phyloP scores from a whole-genome alignment of 23 tunicate genomes.

The Trididemnum clinides region DNA sequence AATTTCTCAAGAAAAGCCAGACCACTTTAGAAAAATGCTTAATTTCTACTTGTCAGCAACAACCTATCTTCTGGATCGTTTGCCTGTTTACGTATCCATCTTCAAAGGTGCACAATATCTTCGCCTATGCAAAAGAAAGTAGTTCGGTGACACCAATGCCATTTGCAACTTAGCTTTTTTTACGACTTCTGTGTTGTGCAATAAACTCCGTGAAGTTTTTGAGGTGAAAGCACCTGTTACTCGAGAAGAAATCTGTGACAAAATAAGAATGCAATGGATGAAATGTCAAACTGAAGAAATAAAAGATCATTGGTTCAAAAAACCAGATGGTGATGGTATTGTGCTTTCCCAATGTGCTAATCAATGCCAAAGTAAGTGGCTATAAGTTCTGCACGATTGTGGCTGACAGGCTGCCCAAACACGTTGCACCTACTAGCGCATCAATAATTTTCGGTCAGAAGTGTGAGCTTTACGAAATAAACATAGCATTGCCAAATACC shows the following conservation, averaged over 20 bases:
- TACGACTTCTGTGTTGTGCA: neutral
- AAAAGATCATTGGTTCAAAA: neutral
- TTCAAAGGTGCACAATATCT: neutral
- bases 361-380: too few relatives aligned
- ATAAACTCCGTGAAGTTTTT: neutral
- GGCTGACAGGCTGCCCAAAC: too few relatives aligned
- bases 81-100: neutral
- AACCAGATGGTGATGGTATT: neutral
- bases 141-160: neutral
- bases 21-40: neutral
- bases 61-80: neutral
- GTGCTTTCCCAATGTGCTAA: too few relatives aligned
- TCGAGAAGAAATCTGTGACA: neutral
- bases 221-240: neutral
- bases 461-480: neutral
- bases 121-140: neutral
- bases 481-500: neutral
- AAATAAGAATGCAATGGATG: neutral
- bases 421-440: neutral
- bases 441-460: neutral
- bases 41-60: neutral
- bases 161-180: neutral
- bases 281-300: neutral
- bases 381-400: too few relatives aligned
- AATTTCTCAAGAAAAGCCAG: neutral